A percentile compares a stretch with the other conserved stretches of the same genome.
These are phyloP conservation scores for Leptinotarsa rubiginosa DNA, from an alignment of 2,888 invertebrate genomes.

Conservation along the genomic window DNA sequence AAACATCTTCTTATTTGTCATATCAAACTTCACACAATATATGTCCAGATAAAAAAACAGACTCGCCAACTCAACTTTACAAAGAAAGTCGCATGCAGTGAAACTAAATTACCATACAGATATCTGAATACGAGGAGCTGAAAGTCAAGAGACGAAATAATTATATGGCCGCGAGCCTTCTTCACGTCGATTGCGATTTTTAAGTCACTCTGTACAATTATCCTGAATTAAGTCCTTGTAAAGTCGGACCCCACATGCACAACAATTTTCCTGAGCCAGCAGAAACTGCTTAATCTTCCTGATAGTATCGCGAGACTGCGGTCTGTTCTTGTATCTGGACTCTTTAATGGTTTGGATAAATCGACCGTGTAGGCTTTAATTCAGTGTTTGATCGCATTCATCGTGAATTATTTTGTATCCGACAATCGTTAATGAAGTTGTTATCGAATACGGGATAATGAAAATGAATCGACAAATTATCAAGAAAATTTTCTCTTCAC, in stretches of 20 bases:
- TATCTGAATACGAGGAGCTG: constrained; percentile 22
- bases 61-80: background rate
- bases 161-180: constrained; percentile 2
- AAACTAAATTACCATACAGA: background rate
- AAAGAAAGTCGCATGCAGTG: background rate
- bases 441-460: background rate
- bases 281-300: constrained; percentile 27
- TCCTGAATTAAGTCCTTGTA: constrained; percentile 26
- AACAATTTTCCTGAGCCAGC: constrained; percentile 29
- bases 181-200: constrained; percentile 16
- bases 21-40: background rate
- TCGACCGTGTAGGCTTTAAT: constrained; percentile 23
- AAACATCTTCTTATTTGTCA: background rate
- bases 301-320: constrained; percentile 23
- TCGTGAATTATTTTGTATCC: background rate
- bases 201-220: constrained; percentile 15
- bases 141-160: constrained; percentile 24
- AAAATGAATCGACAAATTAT: background rate
- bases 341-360: constrained; percentile 24
- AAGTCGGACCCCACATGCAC: constrained; percentile 28
- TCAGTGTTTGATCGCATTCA: constrained; percentile 2
- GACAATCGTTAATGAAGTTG: background rate
- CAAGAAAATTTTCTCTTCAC: background rate
- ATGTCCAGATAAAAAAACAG: background rate
- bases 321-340: constrained; percentile 8